Conservation (phyloP, 2,113 vertebrate species). For the Ascaphus truei region DNA sequence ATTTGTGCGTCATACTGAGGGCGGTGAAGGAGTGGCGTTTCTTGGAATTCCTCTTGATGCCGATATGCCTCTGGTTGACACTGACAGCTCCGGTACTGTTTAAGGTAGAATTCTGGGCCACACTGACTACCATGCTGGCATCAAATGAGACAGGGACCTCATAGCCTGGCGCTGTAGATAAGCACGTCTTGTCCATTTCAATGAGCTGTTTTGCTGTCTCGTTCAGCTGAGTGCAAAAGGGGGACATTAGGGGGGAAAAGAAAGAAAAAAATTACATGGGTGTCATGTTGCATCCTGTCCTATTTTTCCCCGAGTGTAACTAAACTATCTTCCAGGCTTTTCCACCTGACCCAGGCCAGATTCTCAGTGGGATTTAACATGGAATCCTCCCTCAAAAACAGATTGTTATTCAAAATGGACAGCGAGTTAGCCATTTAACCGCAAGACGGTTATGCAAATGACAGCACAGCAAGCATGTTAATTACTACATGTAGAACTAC, state of each 20-base stretch:
- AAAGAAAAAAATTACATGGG: constrained; percentile 6
- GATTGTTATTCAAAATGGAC: too few relatives aligned
- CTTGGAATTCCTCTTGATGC: constrained; percentile 96
- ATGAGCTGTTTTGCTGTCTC: constrained; percentile 95
- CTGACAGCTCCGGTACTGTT: constrained; percentile 59
- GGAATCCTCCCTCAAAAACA: too few relatives aligned
- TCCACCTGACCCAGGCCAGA: too few relatives aligned
- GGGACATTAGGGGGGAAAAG: constrained; percentile 23
- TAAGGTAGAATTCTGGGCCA: constrained; percentile 53
- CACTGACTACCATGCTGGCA: constrained; percentile 40
- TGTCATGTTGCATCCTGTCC: not conserved
- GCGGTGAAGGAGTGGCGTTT: constrained; percentile 95
- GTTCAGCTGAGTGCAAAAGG: constrained; percentile 71
- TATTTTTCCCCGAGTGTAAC: not conserved
- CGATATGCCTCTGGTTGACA: constrained; percentile 71
- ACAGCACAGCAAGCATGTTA: too few relatives aligned
- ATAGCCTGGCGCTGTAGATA: constrained; percentile 55
- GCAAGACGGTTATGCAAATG: too few relatives aligned
- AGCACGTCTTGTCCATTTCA: constrained; percentile 86
- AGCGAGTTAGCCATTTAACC: too few relatives aligned
- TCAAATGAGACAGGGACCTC: constrained; percentile 62
- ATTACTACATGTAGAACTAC: too few relatives aligned
- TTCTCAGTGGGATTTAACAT: too few relatives aligned
- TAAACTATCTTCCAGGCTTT: not conserved
- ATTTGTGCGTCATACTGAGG: constrained; percentile 88